phyloP scores from a whole-genome alignment of 1,140 invertebrate genomes.

The Cepaea nemoralis region DNA sequence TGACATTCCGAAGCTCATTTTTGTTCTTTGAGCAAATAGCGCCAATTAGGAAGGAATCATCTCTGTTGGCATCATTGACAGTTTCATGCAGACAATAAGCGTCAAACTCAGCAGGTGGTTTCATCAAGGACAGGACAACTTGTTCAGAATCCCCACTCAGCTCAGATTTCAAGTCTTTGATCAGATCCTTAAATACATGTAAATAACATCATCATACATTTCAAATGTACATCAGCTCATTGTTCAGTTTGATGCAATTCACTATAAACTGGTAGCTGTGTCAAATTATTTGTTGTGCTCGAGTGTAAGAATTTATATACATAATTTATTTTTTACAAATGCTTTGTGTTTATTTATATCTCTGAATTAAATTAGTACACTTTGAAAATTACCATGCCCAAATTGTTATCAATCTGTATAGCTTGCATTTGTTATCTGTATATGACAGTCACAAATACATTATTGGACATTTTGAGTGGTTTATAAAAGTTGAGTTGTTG shows the following conservation, averaged over 20 bases:
- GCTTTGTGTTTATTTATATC: too few relatives aligned
- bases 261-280: neutral
- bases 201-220: neutral
- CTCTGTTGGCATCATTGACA: conserved; percentile 75
- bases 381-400: too few relatives aligned
- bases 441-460: too few relatives aligned
- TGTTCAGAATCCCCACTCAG: conserved; percentile 91
- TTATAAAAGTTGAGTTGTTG: too few relatives aligned
- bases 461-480: too few relatives aligned
- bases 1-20: neutral
- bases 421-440: too few relatives aligned
- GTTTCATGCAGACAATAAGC: conserved; percentile 89
- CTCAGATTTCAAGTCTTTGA: conserved; percentile 91
- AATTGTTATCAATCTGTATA: too few relatives aligned
- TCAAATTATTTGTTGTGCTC: neutral
- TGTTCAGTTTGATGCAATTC: neutral
- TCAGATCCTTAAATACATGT: conserved; percentile 79
- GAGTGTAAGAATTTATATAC: too few relatives aligned
- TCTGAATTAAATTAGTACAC: too few relatives aligned
- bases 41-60: conserved; percentile 52
- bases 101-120: conserved; percentile 87
- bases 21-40: conserved; percentile 52
- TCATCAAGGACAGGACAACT: conserved; percentile 88
- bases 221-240: neutral
- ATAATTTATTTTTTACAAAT: too few relatives aligned